Evolutionary conservation across 1,140 invertebrate genomes (phyloP).

Genomic region (Drosophila dunni): DNA sequence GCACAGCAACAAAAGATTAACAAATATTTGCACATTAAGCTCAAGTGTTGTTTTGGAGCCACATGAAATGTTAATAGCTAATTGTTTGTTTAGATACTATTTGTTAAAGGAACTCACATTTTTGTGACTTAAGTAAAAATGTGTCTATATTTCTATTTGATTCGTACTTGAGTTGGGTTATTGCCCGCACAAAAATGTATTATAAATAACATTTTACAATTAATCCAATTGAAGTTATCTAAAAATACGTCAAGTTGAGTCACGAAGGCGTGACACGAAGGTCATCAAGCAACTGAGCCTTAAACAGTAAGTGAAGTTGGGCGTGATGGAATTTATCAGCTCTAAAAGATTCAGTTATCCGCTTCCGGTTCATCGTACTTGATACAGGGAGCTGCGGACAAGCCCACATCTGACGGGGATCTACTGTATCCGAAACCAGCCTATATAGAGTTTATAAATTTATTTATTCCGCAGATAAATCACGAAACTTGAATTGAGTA

Average conservation of each 20-base stretch:
- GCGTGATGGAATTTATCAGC: constrained; percentile 4
- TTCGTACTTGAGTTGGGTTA: constrained; percentile 71
- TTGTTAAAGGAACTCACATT: constrained; percentile 43
- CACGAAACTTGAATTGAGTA: too few relatives aligned
- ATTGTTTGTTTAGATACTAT: constrained; percentile 70
- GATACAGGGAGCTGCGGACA: neutral
- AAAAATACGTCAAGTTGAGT: constrained; percentile 66
- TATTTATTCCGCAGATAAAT: too few relatives aligned
- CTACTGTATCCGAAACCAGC: too few relatives aligned
- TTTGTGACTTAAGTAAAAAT: constrained; percentile 49
- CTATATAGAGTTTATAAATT: too few relatives aligned
- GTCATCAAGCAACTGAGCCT: constrained; percentile 36
- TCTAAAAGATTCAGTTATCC: neutral
- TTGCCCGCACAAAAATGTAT: constrained; percentile 49
- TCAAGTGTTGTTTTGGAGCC: constrained; percentile 53
- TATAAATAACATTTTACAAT: constrained; percentile 47
- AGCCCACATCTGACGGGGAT: too few relatives aligned
- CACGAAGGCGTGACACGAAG: constrained; percentile 60
- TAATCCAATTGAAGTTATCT: constrained; percentile 55
- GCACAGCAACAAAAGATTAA: constrained; percentile 33
- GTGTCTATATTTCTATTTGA: constrained; percentile 16
- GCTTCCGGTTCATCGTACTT: constrained; percentile 1
- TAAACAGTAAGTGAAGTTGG: constrained; percentile 9
- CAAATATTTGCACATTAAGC: constrained; percentile 72
- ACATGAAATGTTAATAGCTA: constrained; percentile 75